Percentiles rank a stretch among this genome's conserved stretches.
Evolutionary conservation across 1,140 invertebrate genomes (phyloP).

Genomic region (Drosophila ohnishii): DNA sequence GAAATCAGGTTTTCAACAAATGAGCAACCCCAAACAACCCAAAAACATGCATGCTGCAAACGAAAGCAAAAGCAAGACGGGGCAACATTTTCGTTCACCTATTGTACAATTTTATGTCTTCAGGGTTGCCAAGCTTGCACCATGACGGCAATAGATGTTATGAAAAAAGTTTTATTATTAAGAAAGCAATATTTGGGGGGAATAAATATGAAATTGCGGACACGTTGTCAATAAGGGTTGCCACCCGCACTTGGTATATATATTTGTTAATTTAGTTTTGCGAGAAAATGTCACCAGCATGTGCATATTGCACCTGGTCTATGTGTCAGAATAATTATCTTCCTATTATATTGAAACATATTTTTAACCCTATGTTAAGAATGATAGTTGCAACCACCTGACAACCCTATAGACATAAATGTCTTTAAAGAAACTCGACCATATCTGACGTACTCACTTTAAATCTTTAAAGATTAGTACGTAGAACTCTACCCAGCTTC

Average conservation of each 20-base stretch:
- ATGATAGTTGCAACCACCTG: slow-evolving; percentile 26
- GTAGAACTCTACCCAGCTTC: neutral
- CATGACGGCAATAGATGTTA: neutral
- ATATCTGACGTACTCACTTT: slow-evolving; percentile 31
- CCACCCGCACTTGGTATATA: slow-evolving; percentile 7
- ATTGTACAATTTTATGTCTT: slow-evolving; percentile 64
- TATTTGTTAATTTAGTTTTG: slow-evolving; percentile 3
- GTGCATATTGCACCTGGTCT: neutral
- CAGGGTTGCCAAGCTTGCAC: slow-evolving; percentile 57
- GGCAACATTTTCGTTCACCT: slow-evolving; percentile 50
- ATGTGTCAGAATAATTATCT: neutral
- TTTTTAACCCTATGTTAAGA: neutral
- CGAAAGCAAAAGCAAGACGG: slow-evolving; percentile 41
- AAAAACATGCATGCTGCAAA: slow-evolving; percentile 4
- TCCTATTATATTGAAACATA: neutral
- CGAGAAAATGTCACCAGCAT: neutral
- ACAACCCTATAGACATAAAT: slow-evolving; percentile 66
- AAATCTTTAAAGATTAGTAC: slow-evolving; percentile 9
- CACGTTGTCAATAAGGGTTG: slow-evolving; percentile 21
- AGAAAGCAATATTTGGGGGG: neutral
- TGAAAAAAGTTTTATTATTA: neutral
- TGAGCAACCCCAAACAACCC: slow-evolving; percentile 3
- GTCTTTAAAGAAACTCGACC: slow-evolving; percentile 26
- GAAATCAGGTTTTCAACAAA: neutral
- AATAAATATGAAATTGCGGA: slow-evolving; percentile 2